Percentiles rank a stretch among this genome's conserved stretches.
Conservation (phyloP, 2,888 invertebrate species). For the Norana najaformis region DNA sequence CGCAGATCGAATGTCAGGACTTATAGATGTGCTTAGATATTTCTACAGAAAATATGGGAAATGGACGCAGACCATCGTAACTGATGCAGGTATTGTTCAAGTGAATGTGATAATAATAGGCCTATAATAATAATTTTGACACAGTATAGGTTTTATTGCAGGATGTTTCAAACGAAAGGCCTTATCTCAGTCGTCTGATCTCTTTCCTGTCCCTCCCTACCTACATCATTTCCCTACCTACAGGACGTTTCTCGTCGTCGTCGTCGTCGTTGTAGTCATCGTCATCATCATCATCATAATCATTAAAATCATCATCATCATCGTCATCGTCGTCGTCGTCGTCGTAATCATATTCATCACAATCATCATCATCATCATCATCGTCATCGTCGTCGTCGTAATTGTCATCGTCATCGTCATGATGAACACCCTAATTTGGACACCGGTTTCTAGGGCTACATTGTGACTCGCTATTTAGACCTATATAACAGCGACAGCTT, state of each 20-base stretch:
- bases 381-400: background rate
- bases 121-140: too few species aligned
- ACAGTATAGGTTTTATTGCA: too few species aligned
- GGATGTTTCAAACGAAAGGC: too few species aligned
- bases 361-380: background rate
- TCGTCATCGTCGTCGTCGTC: background rate
- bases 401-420: background rate
- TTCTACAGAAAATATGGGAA: background rate
- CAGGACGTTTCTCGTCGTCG: too few species aligned
- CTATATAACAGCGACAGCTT: background rate
- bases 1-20: too few species aligned
- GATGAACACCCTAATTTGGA: too few species aligned
- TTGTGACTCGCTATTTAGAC: background rate
- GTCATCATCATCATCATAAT: slow-evolving; percentile 5
- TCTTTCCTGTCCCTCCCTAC: background rate
- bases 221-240: too few species aligned
- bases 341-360: background rate
- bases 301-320: slow-evolving; percentile 16
- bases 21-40: background rate
- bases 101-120: too few species aligned
- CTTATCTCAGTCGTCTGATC: background rate
- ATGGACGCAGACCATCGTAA: background rate
- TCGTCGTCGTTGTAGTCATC: background rate
- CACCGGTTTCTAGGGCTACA: too few species aligned
- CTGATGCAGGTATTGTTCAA: background rate